Percentiles rank a stretch among this genome's conserved stretches.
Evolutionary conservation across 2,113 vertebrate genomes (phyloP).

Genomic region (Mesembrinibis cayennensis): DNA sequence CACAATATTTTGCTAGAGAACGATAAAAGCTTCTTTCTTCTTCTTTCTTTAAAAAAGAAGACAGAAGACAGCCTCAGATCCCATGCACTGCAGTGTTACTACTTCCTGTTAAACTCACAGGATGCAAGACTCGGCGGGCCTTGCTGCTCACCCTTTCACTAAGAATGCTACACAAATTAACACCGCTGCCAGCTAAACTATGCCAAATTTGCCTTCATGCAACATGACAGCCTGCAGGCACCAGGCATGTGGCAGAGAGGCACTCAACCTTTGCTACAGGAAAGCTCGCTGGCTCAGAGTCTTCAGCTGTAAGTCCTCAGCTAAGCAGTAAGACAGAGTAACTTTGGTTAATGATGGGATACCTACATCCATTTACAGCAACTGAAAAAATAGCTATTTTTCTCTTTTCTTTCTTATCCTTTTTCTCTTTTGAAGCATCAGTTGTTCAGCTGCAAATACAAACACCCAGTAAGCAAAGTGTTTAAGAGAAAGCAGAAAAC

Average conservation of each 20-base stretch:
- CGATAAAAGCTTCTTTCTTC: not conserved
- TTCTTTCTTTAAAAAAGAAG: no score
- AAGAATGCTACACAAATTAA: not conserved
- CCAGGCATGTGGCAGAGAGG: not conserved
- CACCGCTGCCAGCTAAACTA: not conserved
- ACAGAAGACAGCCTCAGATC: not conserved
- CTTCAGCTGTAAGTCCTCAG: not conserved
- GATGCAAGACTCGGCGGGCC: not conserved
- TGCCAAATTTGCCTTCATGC: not conserved
- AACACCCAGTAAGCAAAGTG: not conserved
- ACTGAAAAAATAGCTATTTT: not conserved
- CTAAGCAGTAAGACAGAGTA: not conserved
- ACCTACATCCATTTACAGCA: not conserved
- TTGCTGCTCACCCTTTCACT: not conserved
- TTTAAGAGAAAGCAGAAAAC: not conserved
- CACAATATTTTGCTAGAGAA: not conserved
- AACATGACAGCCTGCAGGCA: not conserved
- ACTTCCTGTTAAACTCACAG: not conserved
- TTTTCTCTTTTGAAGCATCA: not conserved
- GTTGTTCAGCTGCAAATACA: not conserved
- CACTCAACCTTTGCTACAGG: not conserved
- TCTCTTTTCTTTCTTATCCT: not conserved
- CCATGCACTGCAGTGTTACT: not conserved
- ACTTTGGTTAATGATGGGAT: not conserved
- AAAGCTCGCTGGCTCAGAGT: not conserved